Evolutionary conservation across 2,797 vertebrate genomes (phyloP).

Genomic region (Girardinus metallicus): DNA sequence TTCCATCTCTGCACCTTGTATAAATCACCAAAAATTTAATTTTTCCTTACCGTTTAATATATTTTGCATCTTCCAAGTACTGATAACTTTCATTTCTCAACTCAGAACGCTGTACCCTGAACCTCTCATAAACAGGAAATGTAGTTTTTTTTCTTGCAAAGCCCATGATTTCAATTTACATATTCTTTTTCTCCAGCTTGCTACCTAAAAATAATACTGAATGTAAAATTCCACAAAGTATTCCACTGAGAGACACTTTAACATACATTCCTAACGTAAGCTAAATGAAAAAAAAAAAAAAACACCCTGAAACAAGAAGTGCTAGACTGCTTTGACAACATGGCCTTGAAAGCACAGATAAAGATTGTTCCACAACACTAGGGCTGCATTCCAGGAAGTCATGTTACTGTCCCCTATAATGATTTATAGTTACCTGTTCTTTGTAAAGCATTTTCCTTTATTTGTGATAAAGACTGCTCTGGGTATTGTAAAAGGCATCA

Average conservation of each 20-base stretch:
- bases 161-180: not conserved
- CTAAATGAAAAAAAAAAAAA: not conserved
- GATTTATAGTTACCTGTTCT: not conserved
- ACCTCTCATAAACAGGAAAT: not conserved
- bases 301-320: not conserved
- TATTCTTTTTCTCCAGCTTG: not conserved
- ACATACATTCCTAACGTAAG: not conserved
- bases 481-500: not conserved
- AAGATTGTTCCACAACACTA: not conserved
- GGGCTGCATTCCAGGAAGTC: not conserved
- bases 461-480: not conserved
- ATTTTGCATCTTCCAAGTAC: not conserved
- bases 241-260: not conserved
- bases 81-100: not conserved
- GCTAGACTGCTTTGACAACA: not conserved
- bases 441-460: not conserved
- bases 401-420: not conserved
- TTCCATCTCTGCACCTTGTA: not conserved
- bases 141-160: not conserved
- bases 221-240: not conserved
- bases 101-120: not conserved
- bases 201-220: not conserved
- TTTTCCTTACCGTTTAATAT: not conserved
- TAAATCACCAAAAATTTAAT: not conserved
- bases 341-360: not conserved